A percentile compares a stretch with the other conserved stretches of the same genome.
phyloP scores from a whole-genome alignment of 2,797 vertebrate species.

The Gobionotothen gibberifrons region DNA sequence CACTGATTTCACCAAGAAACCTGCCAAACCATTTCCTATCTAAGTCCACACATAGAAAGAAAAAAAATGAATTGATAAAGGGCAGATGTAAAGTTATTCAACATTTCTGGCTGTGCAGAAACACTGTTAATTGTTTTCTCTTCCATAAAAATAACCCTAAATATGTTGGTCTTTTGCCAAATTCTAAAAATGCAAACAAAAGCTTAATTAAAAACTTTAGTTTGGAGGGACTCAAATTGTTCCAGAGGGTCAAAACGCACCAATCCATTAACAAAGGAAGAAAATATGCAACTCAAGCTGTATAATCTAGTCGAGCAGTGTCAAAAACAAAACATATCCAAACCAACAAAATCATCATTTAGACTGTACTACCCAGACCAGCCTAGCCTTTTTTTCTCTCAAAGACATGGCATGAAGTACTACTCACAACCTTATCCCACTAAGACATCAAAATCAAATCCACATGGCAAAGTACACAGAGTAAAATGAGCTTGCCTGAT shows the following conservation, averaged over 20 bases:
- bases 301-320: slow-evolving; percentile 8
- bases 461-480: neutral
- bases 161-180: slow-evolving; percentile 7
- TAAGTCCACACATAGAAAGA: slow-evolving; percentile 5
- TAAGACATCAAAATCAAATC: slow-evolving; percentile 12
- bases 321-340: slow-evolving; percentile 21
- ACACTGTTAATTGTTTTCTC: slow-evolving; percentile 13
- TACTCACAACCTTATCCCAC: slow-evolving; percentile 7
- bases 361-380: neutral
- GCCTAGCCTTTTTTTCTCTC: neutral
- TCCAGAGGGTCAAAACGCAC: slow-evolving; percentile 13
- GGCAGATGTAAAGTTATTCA: neutral
- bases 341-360: neutral
- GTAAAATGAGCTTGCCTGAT: neutral
- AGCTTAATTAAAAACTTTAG: slow-evolving; percentile 27
- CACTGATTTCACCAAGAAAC: slow-evolving; percentile 59
- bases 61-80: slow-evolving; percentile 17
- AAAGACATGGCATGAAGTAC: neutral
- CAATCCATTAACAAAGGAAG: slow-evolving; percentile 15
- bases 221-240: slow-evolving; percentile 14
- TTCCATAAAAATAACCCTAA: slow-evolving; percentile 7
- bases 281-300: slow-evolving; percentile 9
- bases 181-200: slow-evolving; percentile 17
- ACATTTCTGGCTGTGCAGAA: neutral
- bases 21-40: slow-evolving; percentile 35